Base-by-base conservation (phyloP, 1,140 invertebrate genomes). In the Drosophila subpulchrella region DNA sequence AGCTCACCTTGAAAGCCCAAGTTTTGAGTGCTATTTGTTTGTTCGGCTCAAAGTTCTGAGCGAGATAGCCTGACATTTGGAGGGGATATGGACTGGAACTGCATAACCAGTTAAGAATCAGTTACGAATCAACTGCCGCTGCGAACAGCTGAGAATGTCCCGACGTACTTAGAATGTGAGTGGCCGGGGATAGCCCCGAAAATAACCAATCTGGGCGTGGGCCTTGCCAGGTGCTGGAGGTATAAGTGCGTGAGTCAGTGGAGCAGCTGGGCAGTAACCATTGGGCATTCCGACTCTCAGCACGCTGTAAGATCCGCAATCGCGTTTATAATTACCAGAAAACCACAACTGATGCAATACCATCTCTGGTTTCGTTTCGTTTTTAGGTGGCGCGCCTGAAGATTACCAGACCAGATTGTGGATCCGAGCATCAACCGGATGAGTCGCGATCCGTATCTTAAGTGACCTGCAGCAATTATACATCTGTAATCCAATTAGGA, bases 321-420 rank as follows among this genome's bases (percentile, higher is more conserved):
- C 36, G 24, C 3, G 42, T 32, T 30, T 42, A 5, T 17, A n/a
- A 41, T 30, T 20, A 36, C 34, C 34, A 12, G 6, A 38, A 34
- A 38, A 34, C 12, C 27, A 42, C 39, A 56, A 59, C 39, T 57
- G 24, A 71, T 57, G 12, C 13, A 59, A 48, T 44, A 12, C 13
- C 27, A 11, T 71, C 20, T 61, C 11, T 58, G 0, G 32, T 55
- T 78, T 51, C 53, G 65, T 54, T n/a, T 68, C 0, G 20, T 55
- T 78, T 78, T 34, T 53, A 89, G 84, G 84, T 89, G 84, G 84
- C 84, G 85, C 51, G 80, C 84, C 54, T 89, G 42, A 88, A 61
- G 60, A 55, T 68, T 71, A 36, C 38, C 20, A 63, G 38, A 75
- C 24, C n/a, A n/a, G 24, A 30, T 32, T 17, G 36, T 60, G 30